phyloP scores from a whole-genome alignment of 2,113 vertebrate genomes.

The Gallinago paraguaiae region DNA sequence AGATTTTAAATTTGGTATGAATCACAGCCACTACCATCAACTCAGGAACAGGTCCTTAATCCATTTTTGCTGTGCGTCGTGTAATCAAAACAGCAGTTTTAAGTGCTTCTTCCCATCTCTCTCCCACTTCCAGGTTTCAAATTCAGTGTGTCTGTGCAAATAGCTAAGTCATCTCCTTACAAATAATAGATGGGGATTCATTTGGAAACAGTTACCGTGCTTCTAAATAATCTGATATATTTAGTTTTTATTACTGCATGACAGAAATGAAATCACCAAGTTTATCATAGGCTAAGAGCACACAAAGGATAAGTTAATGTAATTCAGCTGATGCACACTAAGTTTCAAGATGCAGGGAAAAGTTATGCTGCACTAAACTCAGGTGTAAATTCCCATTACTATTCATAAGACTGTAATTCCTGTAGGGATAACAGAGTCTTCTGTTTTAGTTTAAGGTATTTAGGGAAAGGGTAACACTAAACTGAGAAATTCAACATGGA shows the following conservation, averaged over 20 bases:
- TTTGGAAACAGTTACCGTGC: background rate
- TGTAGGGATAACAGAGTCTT: background rate
- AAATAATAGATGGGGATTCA: background rate
- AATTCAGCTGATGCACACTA: background rate
- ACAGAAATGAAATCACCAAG: background rate
- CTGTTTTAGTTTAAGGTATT: background rate
- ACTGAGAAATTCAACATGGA: background rate
- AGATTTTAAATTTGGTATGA: background rate
- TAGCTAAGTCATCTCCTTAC: background rate
- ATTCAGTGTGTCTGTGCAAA: background rate
- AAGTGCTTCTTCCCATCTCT: background rate
- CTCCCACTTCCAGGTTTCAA: background rate
- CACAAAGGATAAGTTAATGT: background rate
- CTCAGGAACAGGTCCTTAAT: background rate
- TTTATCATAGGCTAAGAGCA: background rate
- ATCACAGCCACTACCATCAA: background rate
- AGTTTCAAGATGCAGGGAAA: background rate
- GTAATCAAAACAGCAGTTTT: background rate
- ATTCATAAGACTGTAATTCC: background rate
- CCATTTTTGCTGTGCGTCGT: background rate
- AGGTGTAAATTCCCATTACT: background rate
- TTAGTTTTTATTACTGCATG: background rate
- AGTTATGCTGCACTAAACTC: background rate
- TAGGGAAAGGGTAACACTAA: background rate
- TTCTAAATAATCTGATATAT: background rate